Evolutionary conservation across 2,113 vertebrate species (phyloP), one percentile per base, ranked within the genome.

Genomic region (Syrrhaptes paradoxus): DNA sequence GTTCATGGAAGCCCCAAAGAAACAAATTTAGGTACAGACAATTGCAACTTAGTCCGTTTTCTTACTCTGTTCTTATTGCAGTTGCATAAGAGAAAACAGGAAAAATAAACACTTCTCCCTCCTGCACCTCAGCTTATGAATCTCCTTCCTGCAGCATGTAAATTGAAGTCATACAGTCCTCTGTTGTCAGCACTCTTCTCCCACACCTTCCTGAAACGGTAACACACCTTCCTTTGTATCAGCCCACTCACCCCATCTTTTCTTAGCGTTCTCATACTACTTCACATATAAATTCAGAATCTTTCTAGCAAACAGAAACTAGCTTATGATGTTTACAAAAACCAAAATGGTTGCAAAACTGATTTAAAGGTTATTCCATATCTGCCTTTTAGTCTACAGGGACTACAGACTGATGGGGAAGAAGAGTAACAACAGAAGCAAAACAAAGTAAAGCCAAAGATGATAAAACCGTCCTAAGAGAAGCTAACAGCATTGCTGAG

Each of bases 121-220:
- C 29, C 32, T 25, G 21, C 49, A 62, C 41, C 52, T 79, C 32
- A 46, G 29, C 41, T 76, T 28, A 57, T 54, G 71, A 66, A 97
- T 70, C 84, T 95, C 86, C 92, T 96, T 93, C 93, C 85, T 94
- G 85, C 28, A 76, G 34, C 51, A 62, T 15, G 34, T 51, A 66
- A 93, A 59, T 0, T 62, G 41, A 80, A 88, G 26, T 70, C 46
- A 22, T 10, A 45, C 17, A 89, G 66, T 45, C 79, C 52, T 83
- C 55, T 86, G 79, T 18, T 94, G 85, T 83, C 83, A 90, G 72
- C 67, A 48, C 51, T 71, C 54, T 48, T 76, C 89, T 86, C 82
- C 82, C 65, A 94, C 85, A 95, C 51, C 87, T 95, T 93, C 95
- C 91, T 93, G 81, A 89, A 82, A 75, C 8, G 0, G 75, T 76